Evolutionary conservation across 1,140 invertebrate genomes (phyloP).

Genomic region (Papilio polyxenes): DNA sequence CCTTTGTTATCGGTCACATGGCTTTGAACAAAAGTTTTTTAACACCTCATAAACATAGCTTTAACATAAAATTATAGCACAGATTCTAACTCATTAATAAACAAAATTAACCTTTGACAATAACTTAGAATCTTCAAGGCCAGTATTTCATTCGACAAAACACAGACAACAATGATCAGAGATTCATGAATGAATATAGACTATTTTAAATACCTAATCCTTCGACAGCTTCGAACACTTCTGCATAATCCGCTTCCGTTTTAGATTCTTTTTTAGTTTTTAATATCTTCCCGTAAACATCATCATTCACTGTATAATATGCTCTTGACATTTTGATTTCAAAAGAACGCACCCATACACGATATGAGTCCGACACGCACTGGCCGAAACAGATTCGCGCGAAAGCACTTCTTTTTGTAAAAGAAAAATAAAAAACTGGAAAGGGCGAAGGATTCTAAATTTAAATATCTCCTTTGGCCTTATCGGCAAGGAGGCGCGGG

Average conservation of each 20-base stretch:
- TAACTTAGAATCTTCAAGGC: constrained; percentile 31
- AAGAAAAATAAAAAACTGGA: constrained; percentile 48
- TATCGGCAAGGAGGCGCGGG: constrained; percentile 64
- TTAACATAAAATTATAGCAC: constrained; percentile 23
- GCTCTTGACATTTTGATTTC: constrained; percentile 61
- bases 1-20: constrained; percentile 42
- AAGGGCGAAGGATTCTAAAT: constrained; percentile 71
- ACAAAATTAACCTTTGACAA: constrained; percentile 25
- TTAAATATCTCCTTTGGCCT: constrained; percentile 70
- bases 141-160: constrained; percentile 14
- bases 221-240: constrained; percentile 71
- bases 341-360: constrained; percentile 40
- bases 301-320: constrained; percentile 73
- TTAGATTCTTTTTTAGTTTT: constrained; percentile 61
- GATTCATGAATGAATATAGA: not conserved
- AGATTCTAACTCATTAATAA: not conserved
- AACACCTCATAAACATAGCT: not conserved
- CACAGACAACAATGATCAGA: constrained; percentile 12
- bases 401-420: constrained; percentile 51
- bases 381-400: constrained; percentile 47
- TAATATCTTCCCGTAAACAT: constrained; percentile 73
- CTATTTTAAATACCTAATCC: constrained; percentile 62
- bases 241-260: constrained; percentile 66
- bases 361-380: constrained; percentile 39
- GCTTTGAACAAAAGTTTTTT: not conserved